Base-by-base conservation (phyloP, 2,888 invertebrate genomes). In the Ditylenchus weischeri region DNA sequence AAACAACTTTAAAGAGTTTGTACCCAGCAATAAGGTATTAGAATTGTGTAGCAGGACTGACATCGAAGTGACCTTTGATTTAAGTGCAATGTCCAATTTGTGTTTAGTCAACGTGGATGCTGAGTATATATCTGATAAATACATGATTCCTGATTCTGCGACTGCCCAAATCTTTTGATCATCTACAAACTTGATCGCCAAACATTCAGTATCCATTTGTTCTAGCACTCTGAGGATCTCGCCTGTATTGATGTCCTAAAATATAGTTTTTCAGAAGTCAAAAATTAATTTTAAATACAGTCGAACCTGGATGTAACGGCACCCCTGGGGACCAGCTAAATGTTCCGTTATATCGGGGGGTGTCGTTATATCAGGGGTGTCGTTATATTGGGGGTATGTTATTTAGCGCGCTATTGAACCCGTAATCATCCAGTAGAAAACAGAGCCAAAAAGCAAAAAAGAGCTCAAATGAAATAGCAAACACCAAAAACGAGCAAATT, bases 191-290 rank as follows among this genome's bases (percentile, higher is more conserved):
- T 54, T 21, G 11, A 54, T 23, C 1, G 21, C 29, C 29, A 11
- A 54, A 8, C 54, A 54, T 11, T 29, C 11, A 11, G 29, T 23
- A 21, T 54, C 54, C 54, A 54, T 54, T 54, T 54, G 54, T 54
- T 54, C 54, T 13, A 54, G 54, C 54, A 54, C 54, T 29, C 54
- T 21, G 29, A 54, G 7, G 2, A 54, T 29, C n/a, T 21, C 13
- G 54, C 54, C 54, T 18, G 54, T 54, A 13, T 54, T 54, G 7
- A 54, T 21, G 29, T 54, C 54, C 54, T 29, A 10, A 54, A 43
- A 43, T 6, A 8, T 15, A 43, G 5, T 29, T 29, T 29, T 29
- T 5, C 2, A 29, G 5, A 29, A 29, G 29, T 29, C 29, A n/a
- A n/a, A n/a, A n/a, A n/a, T n/a, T n/a, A n/a, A n/a, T n/a, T n/a